A percentile compares a stretch with the other conserved stretches of the same genome.
phyloP scores from a whole-genome alignment of 2,888 invertebrate genomes.

The Agapetus fuscipes region DNA sequence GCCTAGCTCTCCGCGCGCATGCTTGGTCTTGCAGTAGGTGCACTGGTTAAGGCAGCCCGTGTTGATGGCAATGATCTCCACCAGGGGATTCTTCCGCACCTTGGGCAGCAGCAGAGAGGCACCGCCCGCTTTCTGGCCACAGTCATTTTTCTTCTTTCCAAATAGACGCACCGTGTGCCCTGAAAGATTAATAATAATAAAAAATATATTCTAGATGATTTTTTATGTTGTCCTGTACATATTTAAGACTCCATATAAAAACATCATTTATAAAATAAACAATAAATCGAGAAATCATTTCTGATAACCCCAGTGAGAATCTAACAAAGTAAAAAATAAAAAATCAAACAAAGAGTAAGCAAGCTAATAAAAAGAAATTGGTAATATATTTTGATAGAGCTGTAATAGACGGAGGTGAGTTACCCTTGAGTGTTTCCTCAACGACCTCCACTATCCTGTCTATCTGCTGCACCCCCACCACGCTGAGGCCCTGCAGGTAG shows the following conservation, averaged over 20 bases:
- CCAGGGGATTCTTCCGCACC: conserved; percentile 87
- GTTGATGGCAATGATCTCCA: conserved; percentile 95
- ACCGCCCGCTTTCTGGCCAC: conserved; percentile 75
- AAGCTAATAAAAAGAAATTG: too few relatives aligned
- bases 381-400: too few relatives aligned
- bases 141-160: conserved; percentile 71
- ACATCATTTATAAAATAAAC: background rate
- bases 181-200: conserved; percentile 26
- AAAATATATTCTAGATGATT: background rate
- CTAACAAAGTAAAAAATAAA: too few relatives aligned
- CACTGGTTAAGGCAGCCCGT: conserved; percentile 97
- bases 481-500: conserved; percentile 68
- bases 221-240: too few relatives aligned
- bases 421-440: conserved; percentile 92
- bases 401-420: too few relatives aligned
- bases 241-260: too few relatives aligned
- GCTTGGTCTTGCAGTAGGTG: conserved; percentile 98
- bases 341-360: too few relatives aligned
- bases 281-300: background rate
- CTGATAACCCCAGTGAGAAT: background rate
- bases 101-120: conserved; percentile 85
- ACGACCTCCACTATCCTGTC: conserved; percentile 96
- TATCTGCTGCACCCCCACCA: conserved; percentile 98
- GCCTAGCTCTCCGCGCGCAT: conserved; percentile 92
- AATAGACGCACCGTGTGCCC: conserved; percentile 64